phyloP scores from a whole-genome alignment of 2,888 invertebrate species.

The Bellardia bayeri region DNA sequence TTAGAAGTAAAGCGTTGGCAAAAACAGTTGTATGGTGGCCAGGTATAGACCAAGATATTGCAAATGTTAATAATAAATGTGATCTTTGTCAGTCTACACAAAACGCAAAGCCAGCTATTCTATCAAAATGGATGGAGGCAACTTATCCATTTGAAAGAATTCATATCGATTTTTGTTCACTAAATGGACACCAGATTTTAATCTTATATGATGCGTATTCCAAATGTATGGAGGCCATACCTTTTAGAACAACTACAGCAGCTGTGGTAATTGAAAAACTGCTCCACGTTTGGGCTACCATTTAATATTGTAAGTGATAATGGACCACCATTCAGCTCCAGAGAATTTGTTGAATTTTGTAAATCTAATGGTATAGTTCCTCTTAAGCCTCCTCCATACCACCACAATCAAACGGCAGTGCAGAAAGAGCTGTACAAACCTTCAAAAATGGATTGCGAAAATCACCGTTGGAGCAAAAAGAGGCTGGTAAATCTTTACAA shows the following conservation, averaged over 20 bases:
- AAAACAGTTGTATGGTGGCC: conserved; percentile 79
- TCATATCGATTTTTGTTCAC: conserved; percentile 57
- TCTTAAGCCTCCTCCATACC: conserved; percentile 21
- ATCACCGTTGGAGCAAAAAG: conserved; percentile 29
- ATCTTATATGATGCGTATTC: conserved; percentile 51
- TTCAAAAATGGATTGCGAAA: conserved; percentile 35
- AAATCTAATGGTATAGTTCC: conserved; percentile 30
- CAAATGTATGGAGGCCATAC: too few species aligned
- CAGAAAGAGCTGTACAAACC: conserved; percentile 29
- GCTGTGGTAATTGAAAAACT: conserved; percentile 29
- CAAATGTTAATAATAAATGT: conserved; percentile 73
- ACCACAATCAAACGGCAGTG: conserved; percentile 34
- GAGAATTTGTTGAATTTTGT: conserved; percentile 41
- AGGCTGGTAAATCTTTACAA: not conserved
- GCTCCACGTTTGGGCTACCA: conserved; percentile 38
- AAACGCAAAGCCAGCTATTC: too few species aligned
- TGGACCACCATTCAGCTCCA: conserved; percentile 56
- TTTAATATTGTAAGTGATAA: conserved; percentile 53
- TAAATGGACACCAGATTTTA: conserved; percentile 44
- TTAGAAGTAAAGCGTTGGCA: conserved; percentile 78
- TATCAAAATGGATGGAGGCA: conserved; percentile 46
- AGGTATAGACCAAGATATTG: conserved; percentile 77
- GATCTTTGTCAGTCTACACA: too few species aligned
- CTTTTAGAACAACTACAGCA: too few species aligned
- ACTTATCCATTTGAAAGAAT: conserved; percentile 70